Percentiles rank a stretch among this genome's conserved stretches.
These are phyloP conservation scores for Amblyopsis hoosieri DNA, from an alignment of 2,797 vertebrate genomes.

Conservation along the genomic window DNA sequence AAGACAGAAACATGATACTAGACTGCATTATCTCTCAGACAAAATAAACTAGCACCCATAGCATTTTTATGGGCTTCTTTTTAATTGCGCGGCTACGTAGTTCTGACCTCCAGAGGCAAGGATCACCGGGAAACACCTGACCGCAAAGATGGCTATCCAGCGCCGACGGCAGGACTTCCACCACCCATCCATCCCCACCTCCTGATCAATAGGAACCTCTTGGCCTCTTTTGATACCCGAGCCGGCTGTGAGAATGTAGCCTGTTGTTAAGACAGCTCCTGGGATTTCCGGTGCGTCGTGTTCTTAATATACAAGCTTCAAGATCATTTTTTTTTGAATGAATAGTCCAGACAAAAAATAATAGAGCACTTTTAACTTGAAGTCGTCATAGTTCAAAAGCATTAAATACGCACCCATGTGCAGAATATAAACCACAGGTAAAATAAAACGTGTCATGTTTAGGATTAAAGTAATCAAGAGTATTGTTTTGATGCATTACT, in stretches of 20 bases:
- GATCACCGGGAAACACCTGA: constrained; percentile 45
- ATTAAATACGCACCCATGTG: too few species aligned
- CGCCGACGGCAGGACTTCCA: constrained; percentile 51
- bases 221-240: constrained; percentile 48
- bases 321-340: constrained; percentile 34
- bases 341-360: not conserved
- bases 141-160: constrained; percentile 29
- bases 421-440: too few species aligned
- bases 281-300: constrained; percentile 32
- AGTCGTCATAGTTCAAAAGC: too few species aligned
- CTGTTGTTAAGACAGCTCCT: too few species aligned
- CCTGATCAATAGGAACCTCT: constrained; percentile 68
- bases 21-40: not conserved
- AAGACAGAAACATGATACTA: too few species aligned
- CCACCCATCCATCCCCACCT: constrained; percentile 76
- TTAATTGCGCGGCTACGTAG: constrained; percentile 6
- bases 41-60: constrained; percentile 3
- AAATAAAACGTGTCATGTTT: too few species aligned
- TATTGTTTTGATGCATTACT: too few species aligned
- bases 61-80: not conserved
- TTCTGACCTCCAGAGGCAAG: constrained; percentile 39
- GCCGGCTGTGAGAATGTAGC: constrained; percentile 45
- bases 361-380: too few species aligned
- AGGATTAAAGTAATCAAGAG: too few species aligned
- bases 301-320: constrained; percentile 51